A percentile compares a stretch with the other conserved stretches of the same genome.
These are phyloP conservation scores for Calameuta filiformis DNA, from an alignment of 2,888 invertebrate genomes.

Conservation along the genomic window DNA sequence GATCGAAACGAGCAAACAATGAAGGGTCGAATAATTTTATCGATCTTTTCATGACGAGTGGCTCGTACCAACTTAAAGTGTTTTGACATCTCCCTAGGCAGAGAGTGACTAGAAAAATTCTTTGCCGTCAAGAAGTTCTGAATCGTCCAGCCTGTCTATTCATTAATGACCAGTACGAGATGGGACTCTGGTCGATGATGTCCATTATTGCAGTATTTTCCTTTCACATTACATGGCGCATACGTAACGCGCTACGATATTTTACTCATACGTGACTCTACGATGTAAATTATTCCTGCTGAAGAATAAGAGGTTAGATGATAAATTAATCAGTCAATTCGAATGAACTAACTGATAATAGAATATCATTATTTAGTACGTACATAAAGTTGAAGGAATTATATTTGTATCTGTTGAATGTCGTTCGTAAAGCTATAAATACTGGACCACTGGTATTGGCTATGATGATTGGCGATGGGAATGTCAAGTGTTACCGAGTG, in stretches of 20 bases:
- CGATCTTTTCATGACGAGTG: background rate
- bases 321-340: too few species aligned
- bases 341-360: background rate
- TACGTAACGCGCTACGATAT: background rate
- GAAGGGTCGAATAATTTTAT: background rate
- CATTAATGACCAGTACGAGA: background rate
- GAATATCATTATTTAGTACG: too few species aligned
- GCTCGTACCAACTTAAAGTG: background rate
- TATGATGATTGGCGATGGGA: conserved; percentile 5
- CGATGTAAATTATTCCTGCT: background rate
- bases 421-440: background rate
- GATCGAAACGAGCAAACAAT: background rate
- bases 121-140: background rate
- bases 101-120: background rate
- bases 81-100: background rate
- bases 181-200: background rate
- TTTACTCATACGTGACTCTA: background rate
- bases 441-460: background rate
- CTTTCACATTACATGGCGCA: background rate
- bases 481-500: conserved; percentile 11
- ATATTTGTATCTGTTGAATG: background rate
- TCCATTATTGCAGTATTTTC: background rate
- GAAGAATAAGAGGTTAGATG: background rate
- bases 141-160: background rate
- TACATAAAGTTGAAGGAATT: background rate